These are phyloP conservation scores for Pangasius djambal DNA, from an alignment of 2,797 vertebrate genomes.

Conservation along the genomic window DNA sequence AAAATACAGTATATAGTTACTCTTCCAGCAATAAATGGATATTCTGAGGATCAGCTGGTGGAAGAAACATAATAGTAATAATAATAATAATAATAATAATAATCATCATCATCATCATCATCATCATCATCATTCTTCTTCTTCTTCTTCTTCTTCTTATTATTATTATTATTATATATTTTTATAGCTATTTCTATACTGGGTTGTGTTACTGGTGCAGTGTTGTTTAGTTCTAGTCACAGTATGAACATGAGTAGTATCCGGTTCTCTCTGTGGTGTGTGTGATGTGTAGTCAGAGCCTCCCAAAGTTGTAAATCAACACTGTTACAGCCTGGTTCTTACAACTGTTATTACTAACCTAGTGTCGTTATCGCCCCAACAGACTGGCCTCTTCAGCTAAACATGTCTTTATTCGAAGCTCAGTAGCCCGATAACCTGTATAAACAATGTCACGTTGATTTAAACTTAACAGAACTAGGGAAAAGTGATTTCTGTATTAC, in stretches of 20 bases:
- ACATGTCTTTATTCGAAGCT: background rate
- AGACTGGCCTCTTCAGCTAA: background rate
- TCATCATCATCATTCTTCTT: too few species aligned
- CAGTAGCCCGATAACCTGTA: background rate
- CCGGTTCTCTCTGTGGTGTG: background rate
- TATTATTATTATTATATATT: background rate
- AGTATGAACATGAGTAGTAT: background rate
- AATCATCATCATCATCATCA: too few species aligned
- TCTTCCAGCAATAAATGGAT: background rate
- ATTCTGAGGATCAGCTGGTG: background rate
- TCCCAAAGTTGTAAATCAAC: background rate
- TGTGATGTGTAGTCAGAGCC: background rate
- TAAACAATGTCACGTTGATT: background rate
- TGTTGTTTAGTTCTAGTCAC: background rate
- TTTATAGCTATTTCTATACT: background rate
- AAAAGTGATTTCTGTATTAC: too few species aligned
- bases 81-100: background rate
- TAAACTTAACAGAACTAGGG: background rate
- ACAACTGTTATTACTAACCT: too few species aligned
- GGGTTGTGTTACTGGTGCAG: background rate
- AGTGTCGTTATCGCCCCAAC: background rate
- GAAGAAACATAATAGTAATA: background rate
- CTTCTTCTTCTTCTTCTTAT: too few species aligned
- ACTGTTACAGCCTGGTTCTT: too few species aligned
- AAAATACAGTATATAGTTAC: background rate